These are phyloP conservation scores for Actenoides lindsayi DNA, from an alignment of 2,113 vertebrate genomes.

Conservation along the genomic window DNA sequence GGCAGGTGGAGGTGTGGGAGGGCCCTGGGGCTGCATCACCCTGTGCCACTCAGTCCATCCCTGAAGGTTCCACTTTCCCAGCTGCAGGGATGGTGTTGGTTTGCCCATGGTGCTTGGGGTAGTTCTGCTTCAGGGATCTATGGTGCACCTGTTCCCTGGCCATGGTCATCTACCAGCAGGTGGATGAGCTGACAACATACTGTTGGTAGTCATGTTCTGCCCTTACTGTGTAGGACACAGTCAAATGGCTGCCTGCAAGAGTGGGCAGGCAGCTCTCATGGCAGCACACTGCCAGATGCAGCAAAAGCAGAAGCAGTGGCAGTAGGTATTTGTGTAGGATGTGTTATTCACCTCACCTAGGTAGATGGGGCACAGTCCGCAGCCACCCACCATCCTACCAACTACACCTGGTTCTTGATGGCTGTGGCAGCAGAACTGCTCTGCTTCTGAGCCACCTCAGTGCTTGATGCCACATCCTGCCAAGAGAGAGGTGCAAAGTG, in stretches of 20 bases:
- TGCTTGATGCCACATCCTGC: fast-evolving
- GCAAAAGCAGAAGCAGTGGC: background rate
- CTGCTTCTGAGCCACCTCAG: fast-evolving
- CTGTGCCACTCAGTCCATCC: fast-evolving
- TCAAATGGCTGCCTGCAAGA: background rate
- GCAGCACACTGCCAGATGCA: fast-evolving
- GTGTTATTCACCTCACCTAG: fast-evolving
- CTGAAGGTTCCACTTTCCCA: fast-evolving
- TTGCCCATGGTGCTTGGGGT: no score
- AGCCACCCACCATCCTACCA: fast-evolving
- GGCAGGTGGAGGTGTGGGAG: fast-evolving
- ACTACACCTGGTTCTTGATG: background rate
- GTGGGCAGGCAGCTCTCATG: fast-evolving
- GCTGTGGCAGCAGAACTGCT: fast-evolving
- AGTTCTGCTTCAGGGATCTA: background rate
- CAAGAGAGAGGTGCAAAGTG: background rate
- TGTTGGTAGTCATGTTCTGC: fast-evolving
- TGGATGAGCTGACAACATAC: fast-evolving
- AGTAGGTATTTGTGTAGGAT: fast-evolving
- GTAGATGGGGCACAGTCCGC: fast-evolving
- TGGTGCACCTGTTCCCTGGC: fast-evolving
- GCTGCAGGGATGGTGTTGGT: fast-evolving
- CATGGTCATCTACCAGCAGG: fast-evolving
- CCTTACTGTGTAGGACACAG: fast-evolving
- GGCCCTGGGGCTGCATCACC: fast-evolving